These are phyloP conservation scores for Eupsittula cactorum DNA, from an alignment of 2,113 vertebrate genomes.

Conservation along the genomic window DNA sequence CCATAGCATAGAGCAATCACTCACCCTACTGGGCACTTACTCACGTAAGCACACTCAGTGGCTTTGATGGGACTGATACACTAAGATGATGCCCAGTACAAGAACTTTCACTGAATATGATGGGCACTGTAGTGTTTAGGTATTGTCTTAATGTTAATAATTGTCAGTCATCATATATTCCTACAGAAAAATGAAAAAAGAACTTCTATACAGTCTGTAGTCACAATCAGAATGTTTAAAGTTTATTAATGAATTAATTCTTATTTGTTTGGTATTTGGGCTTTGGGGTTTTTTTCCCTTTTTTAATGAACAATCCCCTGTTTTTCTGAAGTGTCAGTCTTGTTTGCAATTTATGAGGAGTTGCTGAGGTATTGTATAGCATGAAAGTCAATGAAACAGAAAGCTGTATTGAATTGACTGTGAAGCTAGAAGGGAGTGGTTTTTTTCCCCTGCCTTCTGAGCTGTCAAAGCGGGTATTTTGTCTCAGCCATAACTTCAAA, in stretches of 20 bases:
- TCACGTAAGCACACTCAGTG: background rate
- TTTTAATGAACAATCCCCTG: accelerated
- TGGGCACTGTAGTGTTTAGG: background rate
- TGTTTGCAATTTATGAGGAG: background rate
- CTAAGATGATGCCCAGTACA: background rate
- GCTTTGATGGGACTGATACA: background rate
- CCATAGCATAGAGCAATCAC: conserved; percentile 39
- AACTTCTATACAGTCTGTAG: background rate
- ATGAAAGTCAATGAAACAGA: background rate
- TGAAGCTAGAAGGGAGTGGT: background rate
- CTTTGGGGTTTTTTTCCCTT: accelerated
- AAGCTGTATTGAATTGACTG: background rate
- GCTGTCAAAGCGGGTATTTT: background rate
- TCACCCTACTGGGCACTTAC: conserved; percentile 36
- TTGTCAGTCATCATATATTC: background rate
- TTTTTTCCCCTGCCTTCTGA: background rate
- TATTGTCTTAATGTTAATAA: background rate
- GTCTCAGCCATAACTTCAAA: background rate
- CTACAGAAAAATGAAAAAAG: background rate
- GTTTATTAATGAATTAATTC: background rate
- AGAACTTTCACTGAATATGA: background rate
- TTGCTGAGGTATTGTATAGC: background rate
- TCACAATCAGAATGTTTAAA: background rate
- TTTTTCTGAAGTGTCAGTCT: background rate
- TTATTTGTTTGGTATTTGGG: background rate